phyloP scores from a whole-genome alignment of 2,797 vertebrate species.

The Todus mexicanus region DNA sequence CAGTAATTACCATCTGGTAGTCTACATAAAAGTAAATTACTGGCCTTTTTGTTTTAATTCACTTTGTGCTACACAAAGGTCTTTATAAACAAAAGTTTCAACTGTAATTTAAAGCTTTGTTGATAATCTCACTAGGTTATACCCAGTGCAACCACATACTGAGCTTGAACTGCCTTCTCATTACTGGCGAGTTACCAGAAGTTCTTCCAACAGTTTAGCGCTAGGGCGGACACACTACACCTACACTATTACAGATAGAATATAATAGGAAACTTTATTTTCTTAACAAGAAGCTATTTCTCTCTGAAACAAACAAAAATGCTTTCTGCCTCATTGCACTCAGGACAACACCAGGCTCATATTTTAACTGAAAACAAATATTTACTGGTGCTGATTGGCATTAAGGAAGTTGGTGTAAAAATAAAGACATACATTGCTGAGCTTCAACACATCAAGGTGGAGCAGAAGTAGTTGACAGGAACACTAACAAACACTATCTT shows the following conservation, averaged over 20 bases:
- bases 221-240: not conserved
- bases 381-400: not conserved
- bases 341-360: not conserved
- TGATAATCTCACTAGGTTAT: not conserved
- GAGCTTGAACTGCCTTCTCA: not conserved
- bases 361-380: not conserved
- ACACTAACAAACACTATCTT: not conserved
- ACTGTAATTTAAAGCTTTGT: not conserved
- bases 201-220: not conserved
- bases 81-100: slow-evolving; percentile 32
- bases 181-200: not conserved
- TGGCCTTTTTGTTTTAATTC: slow-evolving; percentile 29
- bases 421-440: not conserved
- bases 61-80: not conserved
- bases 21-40: slow-evolving; percentile 52
- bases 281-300: not conserved
- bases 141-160: not conserved
- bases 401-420: not conserved
- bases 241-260: not conserved
- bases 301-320: not conserved
- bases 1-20: slow-evolving; percentile 59
- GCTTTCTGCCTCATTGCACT: not conserved
- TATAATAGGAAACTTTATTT: not conserved
- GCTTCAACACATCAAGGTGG: not conserved
- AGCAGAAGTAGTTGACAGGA: not conserved